These are phyloP conservation scores for Graphium colonna DNA, from an alignment of 2,888 invertebrate genomes.

Conservation along the genomic window DNA sequence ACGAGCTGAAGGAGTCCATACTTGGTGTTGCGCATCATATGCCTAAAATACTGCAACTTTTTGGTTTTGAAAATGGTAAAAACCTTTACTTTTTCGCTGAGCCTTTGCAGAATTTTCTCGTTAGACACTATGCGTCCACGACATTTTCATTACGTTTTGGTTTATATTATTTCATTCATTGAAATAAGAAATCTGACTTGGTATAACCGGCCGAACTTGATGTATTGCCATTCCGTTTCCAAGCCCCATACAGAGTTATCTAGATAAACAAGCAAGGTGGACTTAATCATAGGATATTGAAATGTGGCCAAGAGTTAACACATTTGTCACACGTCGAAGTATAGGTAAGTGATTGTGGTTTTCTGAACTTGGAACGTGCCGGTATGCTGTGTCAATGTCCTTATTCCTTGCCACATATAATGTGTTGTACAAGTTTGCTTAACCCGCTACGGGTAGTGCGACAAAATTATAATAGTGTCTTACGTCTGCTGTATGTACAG, in stretches of 20 bases:
- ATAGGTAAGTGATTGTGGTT: slow-evolving; percentile 28
- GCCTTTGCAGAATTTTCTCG: no score
- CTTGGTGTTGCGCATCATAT: no score
- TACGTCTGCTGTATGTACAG: background rate
- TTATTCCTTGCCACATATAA: slow-evolving; percentile 37
- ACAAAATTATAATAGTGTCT: slow-evolving; percentile 10
- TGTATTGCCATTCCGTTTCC: background rate
- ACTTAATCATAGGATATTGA: background rate
- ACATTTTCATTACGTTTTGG: no score
- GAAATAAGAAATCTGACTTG: background rate
- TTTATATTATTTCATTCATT: slow-evolving; percentile 1
- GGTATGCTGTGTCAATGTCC: slow-evolving; percentile 60
- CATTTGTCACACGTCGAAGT: slow-evolving; percentile 18
- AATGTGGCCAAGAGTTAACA: slow-evolving; percentile 8
- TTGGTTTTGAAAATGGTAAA: no score
- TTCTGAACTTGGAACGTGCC: slow-evolving; percentile 42
- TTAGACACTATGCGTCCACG: no score
- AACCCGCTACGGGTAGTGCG: slow-evolving; percentile 13
- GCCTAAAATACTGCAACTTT: no score
- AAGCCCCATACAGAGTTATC: background rate
- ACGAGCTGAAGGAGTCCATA: no score
- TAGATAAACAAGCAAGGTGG: background rate
- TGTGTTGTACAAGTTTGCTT: slow-evolving; percentile 8
- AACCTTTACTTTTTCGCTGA: no score
- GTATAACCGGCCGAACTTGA: background rate